A percentile compares a stretch with the other conserved stretches of the same genome.
Evolutionary conservation across 2,797 vertebrate species (phyloP).

Genomic region (Nasua narica): DNA sequence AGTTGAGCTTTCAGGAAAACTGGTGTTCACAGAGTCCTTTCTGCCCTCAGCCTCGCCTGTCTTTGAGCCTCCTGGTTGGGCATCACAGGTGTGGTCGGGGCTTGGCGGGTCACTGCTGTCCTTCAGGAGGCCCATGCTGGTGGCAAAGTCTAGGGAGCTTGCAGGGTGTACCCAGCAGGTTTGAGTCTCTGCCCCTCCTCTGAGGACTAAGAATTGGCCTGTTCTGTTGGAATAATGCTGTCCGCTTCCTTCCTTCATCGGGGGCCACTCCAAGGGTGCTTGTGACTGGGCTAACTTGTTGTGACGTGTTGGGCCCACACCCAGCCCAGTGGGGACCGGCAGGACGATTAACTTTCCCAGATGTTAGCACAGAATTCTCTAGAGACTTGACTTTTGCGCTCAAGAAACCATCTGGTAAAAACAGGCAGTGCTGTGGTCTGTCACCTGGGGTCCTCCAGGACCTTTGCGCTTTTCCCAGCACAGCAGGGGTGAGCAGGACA

Average conservation of each 20-base stretch:
- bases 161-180: rapidly evolving
- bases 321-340: not conserved
- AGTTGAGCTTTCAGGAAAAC: not conserved
- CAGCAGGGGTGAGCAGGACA: too few species aligned
- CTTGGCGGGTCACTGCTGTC: not conserved
- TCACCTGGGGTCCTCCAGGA: not conserved
- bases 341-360: not conserved
- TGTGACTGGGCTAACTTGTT: not conserved
- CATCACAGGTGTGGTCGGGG: not conserved
- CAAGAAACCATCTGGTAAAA: not conserved
- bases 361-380: not conserved
- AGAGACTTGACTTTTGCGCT: not conserved
- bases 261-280: not conserved
- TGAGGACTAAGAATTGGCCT: not conserved
- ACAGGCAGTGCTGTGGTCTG: rapidly evolving
- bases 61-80: not conserved
- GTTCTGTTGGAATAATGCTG: not conserved
- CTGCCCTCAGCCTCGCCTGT: too few species aligned
- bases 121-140: not conserved
- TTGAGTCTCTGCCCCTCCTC: not conserved
- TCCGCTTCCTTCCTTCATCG: not conserved
- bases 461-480: not conserved
- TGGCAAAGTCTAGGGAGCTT: not conserved
- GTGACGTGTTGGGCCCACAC: not conserved
- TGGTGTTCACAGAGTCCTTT: not conserved